Percentiles rank a stretch among this genome's conserved stretches.
Conservation (phyloP, 2,113 vertebrate genomes). For the Sebastes schlegelii region DNA sequence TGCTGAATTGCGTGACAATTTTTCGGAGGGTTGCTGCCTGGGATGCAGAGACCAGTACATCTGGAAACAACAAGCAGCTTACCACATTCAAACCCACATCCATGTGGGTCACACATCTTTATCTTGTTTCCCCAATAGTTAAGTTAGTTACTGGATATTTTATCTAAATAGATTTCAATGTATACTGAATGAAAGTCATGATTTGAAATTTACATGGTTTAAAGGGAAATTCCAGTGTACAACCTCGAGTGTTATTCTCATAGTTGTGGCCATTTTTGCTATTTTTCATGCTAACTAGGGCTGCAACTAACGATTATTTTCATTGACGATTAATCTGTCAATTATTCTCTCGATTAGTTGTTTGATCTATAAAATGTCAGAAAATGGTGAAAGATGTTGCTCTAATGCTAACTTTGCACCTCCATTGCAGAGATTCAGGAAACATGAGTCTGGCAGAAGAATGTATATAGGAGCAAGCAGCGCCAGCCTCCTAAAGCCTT, state of each 20-base stretch:
- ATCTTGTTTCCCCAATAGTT: not conserved
- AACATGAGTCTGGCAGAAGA: not conserved
- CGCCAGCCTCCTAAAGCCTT: not conserved
- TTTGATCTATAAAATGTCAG: too few relatives aligned
- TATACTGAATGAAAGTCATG: not conserved
- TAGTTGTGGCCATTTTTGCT: not conserved
- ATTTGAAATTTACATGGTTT: not conserved
- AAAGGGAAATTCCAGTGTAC: not conserved
- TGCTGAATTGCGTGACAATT: slow-evolving; percentile 5
- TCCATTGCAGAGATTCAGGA: not conserved
- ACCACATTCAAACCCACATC: not conserved
- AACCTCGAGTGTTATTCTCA: not conserved
- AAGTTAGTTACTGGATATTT: not conserved
- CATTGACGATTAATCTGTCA: too few relatives aligned
- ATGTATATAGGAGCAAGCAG: not conserved
- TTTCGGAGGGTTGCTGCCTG: not conserved
- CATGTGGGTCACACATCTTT: not conserved
- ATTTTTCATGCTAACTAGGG: not conserved
- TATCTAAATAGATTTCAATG: not conserved
- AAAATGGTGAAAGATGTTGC: too few relatives aligned
- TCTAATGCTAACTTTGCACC: not conserved
- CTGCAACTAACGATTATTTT: too few relatives aligned
- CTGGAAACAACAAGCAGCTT: not conserved
- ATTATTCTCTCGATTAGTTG: too few relatives aligned
- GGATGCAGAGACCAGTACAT: not conserved